Evolutionary conservation across 2,797 vertebrate genomes (phyloP), one percentile per base, ranked within the genome.

Genomic region (Smutsia gigantea): DNA sequence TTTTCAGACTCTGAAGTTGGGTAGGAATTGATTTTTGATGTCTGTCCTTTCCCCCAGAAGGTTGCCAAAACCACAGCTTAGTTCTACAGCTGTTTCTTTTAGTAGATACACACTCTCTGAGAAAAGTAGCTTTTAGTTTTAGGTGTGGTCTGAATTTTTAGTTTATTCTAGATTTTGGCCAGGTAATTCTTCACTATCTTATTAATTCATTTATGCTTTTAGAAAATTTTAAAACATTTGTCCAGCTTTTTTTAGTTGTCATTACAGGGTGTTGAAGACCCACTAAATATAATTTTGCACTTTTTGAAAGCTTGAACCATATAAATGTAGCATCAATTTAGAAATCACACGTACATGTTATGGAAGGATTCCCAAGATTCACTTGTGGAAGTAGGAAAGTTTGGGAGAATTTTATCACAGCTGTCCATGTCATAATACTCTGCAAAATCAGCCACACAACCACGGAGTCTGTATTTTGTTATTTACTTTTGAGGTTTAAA

Each of bases 401-500:
- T 64, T 89, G n/a, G 53, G 88, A 81, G 42, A 71, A 84, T 37
- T 79, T 95, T 87, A 95, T 95, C 57, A 79, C 31, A 89, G 59
- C 23, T 79, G 59, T 46, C 49, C 19, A 85, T 61, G 59, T 71
- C 53, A 29, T 53, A 87, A 87, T 91, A 93, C 63, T 92, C 49
- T 74, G 15, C 83, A 88, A 95, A 96, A 86, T 94, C 82, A 96
- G 39, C n/a, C 63, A 75, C 23, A 93, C 18, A 89, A 59, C 37
- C 82, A 59, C 29, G 29, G 51, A 96, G 69, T 83, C 90, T 97
- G 64, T 95, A 42, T 95, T 97, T 97, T 95, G 94, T 89, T 97
- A 95, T 97, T 97, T 98, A 95, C 83, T 93, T 97, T 96, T 92
- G 78, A 97, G 89, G 37, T 85, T 89, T n/a, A 42, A 27, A 34